phyloP scores from a whole-genome alignment of 2,888 invertebrate genomes.

The Chymomyza procnemis region DNA sequence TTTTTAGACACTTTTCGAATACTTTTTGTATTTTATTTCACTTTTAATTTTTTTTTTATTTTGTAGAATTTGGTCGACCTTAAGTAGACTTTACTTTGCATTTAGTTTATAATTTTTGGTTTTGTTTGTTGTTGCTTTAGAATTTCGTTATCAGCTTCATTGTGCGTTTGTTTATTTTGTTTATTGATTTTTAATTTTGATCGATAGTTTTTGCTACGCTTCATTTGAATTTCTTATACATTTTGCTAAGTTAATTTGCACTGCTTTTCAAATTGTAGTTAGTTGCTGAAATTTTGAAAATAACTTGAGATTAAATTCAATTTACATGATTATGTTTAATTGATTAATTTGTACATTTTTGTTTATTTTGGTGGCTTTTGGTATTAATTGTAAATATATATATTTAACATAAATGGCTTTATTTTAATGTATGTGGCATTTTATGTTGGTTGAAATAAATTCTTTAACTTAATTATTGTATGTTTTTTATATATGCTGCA shows the following conservation, averaged over 20 bases:
- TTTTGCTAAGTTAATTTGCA: conserved; percentile 11
- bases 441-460: too few relatives aligned
- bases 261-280: conserved; percentile 16
- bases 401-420: not conserved
- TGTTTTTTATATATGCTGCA: too few relatives aligned
- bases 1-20: conserved; percentile 10
- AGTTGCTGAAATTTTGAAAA: conserved; percentile 21
- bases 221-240: conserved; percentile 14
- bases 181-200: conserved; percentile 39
- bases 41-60: conserved; percentile 21
- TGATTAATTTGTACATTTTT: not conserved
- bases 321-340: conserved; percentile 5
- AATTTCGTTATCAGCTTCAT: conserved; percentile 61
- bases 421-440: not conserved
- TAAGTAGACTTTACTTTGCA: conserved; percentile 1
- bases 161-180: conserved; percentile 54
- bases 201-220: conserved; percentile 37
- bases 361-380: not conserved
- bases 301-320: conserved; percentile 21
- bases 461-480: too few relatives aligned
- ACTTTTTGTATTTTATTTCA: conserved; percentile 8
- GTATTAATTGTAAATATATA: not conserved
- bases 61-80: not conserved
- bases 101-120: conserved; percentile 20
- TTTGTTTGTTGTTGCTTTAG: conserved; percentile 42